phyloP scores from a whole-genome alignment of 1,140 invertebrate genomes.

The Brachystomella parvula region DNA sequence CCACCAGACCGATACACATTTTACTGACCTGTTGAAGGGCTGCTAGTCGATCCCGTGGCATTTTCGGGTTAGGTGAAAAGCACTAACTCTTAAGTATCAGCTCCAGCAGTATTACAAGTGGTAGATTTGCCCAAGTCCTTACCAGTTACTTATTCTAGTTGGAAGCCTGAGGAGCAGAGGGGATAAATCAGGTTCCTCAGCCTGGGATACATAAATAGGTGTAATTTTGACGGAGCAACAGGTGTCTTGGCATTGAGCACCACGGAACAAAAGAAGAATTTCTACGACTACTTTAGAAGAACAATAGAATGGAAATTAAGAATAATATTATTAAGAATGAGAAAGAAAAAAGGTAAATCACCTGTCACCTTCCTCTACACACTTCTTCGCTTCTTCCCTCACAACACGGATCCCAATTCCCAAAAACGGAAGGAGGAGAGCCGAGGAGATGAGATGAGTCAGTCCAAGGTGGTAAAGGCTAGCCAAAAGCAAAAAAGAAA shows the following conservation, averaged over 20 bases:
- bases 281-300: neutral
- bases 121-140: too few relatives aligned
- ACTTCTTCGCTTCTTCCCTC: too few relatives aligned
- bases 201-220: too few relatives aligned
- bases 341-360: neutral
- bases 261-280: neutral
- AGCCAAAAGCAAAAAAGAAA: too few relatives aligned
- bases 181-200: too few relatives aligned
- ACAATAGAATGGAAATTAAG: neutral
- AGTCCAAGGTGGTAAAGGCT: too few relatives aligned
- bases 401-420: neutral
- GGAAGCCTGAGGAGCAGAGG: too few relatives aligned
- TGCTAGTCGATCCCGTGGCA: slow-evolving; percentile 29
- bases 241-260: neutral
- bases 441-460: slow-evolving; percentile 9
- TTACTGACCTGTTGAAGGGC: slow-evolving; percentile 18
- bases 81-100: too few relatives aligned
- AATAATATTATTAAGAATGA: neutral
- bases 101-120: too few relatives aligned
- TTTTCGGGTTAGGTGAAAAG: too few relatives aligned
- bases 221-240: too few relatives aligned
- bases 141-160: too few relatives aligned
- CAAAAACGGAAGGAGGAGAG: slow-evolving; percentile 1
- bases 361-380: neutral
- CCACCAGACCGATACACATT: neutral